phyloP scores from a whole-genome alignment of 2,113 vertebrate species.

The Acanthochromis polyacanthus region DNA sequence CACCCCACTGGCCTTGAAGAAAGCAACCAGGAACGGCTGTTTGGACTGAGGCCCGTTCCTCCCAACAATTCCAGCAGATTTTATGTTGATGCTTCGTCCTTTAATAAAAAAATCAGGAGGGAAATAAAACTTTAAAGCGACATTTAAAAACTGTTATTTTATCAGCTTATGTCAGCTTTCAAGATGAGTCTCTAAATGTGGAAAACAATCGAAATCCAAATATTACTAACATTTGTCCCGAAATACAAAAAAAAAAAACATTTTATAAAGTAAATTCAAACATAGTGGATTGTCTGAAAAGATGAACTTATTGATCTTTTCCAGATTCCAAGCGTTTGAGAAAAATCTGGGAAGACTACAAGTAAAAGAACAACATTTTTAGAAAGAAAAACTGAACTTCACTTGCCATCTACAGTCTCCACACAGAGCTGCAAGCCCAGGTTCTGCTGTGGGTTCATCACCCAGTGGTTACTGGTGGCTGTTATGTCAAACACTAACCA shows the following conservation, averaged over 20 bases:
- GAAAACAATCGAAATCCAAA: background rate
- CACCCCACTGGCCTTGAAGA: slow-evolving; percentile 98
- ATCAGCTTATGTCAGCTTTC: slow-evolving; percentile 19
- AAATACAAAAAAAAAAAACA: too few species aligned
- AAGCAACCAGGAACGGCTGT: slow-evolving; percentile 97
- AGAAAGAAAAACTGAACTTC: slow-evolving; percentile 25
- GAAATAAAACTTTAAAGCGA: slow-evolving; percentile 38
- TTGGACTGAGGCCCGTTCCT: slow-evolving; percentile 96
- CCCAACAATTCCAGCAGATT: slow-evolving; percentile 95
- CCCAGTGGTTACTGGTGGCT: slow-evolving; percentile 98
- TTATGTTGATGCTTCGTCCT: slow-evolving; percentile 96
- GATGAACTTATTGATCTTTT: slow-evolving; percentile 23
- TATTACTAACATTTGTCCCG: too few species aligned
- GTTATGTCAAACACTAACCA: slow-evolving; percentile 99
- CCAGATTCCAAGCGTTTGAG: background rate
- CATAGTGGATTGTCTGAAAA: background rate
- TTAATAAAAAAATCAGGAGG: slow-evolving; percentile 41
- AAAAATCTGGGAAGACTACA: slow-evolving; percentile 8
- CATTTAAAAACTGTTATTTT: slow-evolving; percentile 3
- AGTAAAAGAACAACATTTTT: slow-evolving; percentile 15
- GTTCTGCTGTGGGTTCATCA: slow-evolving; percentile 98
- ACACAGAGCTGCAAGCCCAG: slow-evolving; percentile 95
- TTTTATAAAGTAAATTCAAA: slow-evolving; percentile 1
- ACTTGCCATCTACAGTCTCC: slow-evolving; percentile 95
- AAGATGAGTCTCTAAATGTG: background rate